Conservation (phyloP, 23 tunicate species). For the Ciona savignyi region DNA sequence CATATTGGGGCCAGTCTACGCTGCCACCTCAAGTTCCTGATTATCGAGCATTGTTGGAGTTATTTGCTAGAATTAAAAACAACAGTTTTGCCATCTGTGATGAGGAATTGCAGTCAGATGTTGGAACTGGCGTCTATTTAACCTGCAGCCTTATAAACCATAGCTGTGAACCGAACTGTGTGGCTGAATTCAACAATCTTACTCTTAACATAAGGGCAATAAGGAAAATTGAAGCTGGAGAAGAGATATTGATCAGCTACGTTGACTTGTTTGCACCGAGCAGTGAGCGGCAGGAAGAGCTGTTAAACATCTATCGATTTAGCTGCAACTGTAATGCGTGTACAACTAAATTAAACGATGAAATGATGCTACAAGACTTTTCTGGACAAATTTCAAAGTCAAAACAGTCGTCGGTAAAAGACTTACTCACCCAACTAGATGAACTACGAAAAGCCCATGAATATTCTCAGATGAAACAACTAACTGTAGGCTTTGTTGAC, state of each 20-base stretch:
- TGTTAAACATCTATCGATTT: conserved; percentile 51
- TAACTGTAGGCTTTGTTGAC: conserved; percentile 34
- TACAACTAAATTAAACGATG: conserved; percentile 18
- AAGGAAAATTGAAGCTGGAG: conserved; percentile 25
- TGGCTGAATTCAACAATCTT: conserved; percentile 44
- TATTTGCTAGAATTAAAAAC: conserved; percentile 76
- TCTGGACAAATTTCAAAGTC: conserved; percentile 25
- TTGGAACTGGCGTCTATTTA: no score
- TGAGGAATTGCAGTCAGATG: no score
- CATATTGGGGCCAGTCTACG: conserved; percentile 73
- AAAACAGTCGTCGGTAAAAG: conserved; percentile 39
- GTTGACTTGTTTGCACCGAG: conserved; percentile 60
- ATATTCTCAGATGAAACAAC: conserved; percentile 22
- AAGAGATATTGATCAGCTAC: no score
- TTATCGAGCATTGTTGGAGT: conserved; percentile 60
- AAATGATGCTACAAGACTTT: conserved; percentile 50
- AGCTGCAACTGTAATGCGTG: conserved; percentile 50
- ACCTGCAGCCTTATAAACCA: conserved; percentile 83
- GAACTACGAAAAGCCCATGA: conserved; percentile 20
- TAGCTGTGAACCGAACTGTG: conserved; percentile 75
- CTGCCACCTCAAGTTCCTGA: conserved; percentile 81
- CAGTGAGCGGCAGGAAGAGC: conserved; percentile 57
- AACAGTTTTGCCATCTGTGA: no score
- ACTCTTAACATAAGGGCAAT: conserved; percentile 39
- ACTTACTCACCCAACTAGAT: conserved; percentile 30